phyloP scores from a whole-genome alignment of 2,797 vertebrate species.

The Mico argentatus region DNA sequence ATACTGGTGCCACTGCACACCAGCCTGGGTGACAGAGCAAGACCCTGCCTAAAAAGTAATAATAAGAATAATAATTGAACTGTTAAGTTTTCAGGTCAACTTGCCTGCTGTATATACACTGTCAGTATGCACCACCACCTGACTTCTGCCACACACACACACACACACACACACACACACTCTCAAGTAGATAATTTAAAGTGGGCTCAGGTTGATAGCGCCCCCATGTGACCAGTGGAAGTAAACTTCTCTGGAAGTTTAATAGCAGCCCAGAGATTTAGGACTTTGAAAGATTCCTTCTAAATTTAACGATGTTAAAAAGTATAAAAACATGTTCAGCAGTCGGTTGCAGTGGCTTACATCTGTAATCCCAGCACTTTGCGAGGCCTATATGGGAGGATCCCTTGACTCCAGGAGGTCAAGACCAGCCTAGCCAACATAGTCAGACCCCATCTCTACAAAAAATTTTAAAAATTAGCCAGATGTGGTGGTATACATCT shows the following conservation, averaged over 20 bases:
- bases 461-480: neutral
- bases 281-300: neutral
- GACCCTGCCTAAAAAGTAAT: neutral
- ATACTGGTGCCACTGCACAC: neutral
- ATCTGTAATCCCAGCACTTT: neutral
- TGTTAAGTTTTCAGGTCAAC: neutral
- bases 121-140: rapidly evolving
- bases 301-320: neutral
- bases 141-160: neutral
- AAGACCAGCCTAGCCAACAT: neutral
- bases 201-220: neutral
- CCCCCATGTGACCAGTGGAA: neutral
- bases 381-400: neutral
- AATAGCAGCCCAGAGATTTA: neutral
- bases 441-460: neutral
- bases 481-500: neutral
- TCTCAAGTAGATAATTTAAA: neutral
- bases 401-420: neutral
- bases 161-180: too few relatives aligned
- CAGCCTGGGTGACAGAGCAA: neutral
- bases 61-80: neutral
- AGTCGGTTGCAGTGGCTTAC: neutral
- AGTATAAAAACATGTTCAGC: neutral
- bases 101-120: neutral
- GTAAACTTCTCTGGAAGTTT: neutral